Conservation (phyloP, 2,797 vertebrate genomes). For the Ptychobarbus kaznakovi region DNA sequence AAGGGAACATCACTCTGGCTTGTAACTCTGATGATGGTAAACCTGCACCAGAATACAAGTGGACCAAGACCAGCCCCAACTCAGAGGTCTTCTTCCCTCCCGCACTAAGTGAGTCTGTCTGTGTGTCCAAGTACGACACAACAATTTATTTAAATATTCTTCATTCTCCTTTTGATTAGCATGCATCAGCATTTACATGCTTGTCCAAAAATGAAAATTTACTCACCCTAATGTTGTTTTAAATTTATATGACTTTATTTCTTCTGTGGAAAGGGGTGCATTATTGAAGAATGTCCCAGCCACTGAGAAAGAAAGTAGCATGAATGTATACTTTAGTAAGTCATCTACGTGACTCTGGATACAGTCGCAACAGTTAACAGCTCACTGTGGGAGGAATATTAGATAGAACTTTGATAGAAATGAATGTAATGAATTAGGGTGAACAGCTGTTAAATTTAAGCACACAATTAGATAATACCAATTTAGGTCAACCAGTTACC, state of each 20-base stretch:
- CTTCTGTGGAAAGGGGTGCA: neutral
- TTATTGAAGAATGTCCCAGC: neutral
- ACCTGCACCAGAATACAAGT: constrained; percentile 80
- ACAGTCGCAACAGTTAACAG: neutral
- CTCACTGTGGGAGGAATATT: neutral
- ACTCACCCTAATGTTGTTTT: neutral
- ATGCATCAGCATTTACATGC: neutral
- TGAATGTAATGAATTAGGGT: neutral
- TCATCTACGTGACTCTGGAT: neutral
- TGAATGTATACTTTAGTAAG: neutral
- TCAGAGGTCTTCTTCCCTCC: constrained; percentile 76
- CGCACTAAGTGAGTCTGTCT: constrained; percentile 74
- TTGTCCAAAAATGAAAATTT: neutral
- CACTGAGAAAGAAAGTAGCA: neutral
- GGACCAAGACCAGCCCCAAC: constrained; percentile 77
- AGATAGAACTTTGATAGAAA: neutral
- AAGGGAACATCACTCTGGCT: constrained; percentile 83
- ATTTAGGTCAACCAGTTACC: neutral
- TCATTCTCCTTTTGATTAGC: neutral
- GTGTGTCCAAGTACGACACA: neutral
- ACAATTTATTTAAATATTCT: neutral
- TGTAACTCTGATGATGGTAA: constrained; percentile 82
- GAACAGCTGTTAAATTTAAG: no score
- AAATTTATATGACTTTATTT: neutral
- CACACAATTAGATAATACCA: neutral